These are phyloP conservation scores for Brevimyrus niger DNA, from an alignment of 2,113 vertebrate species.

Conservation along the genomic window DNA sequence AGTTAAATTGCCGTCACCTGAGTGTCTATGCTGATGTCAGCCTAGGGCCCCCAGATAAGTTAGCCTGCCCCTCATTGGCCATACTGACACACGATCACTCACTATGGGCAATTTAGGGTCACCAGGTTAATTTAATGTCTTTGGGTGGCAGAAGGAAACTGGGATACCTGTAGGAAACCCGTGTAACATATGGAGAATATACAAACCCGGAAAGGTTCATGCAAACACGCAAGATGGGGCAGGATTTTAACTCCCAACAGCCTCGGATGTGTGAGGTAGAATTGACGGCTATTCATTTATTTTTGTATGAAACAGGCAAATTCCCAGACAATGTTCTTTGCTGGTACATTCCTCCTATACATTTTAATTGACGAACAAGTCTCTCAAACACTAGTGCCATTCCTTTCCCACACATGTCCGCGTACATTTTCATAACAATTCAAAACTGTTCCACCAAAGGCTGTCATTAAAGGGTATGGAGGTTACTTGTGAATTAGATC, in stretches of 20 bases:
- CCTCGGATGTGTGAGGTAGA: neutral
- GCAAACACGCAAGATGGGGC: too few relatives aligned
- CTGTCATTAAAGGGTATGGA: neutral
- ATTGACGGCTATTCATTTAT: neutral
- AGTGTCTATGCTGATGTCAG: neutral
- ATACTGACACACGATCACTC: neutral
- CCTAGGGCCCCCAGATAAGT: neutral
- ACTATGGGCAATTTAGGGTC: neutral
- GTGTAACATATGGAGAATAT: neutral
- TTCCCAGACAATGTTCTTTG: neutral
- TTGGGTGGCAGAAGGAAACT: neutral
- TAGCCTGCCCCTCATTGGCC: too few relatives aligned
- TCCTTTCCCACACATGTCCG: neutral
- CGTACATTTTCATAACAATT: neutral
- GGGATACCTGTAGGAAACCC: neutral
- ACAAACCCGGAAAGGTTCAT: neutral
- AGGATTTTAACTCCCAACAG: neutral
- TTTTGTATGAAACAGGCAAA: neutral
- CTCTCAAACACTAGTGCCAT: neutral
- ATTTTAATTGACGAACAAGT: neutral
- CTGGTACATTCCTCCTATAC: neutral
- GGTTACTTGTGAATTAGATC: neutral
- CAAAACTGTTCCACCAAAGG: neutral
- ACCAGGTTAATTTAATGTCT: neutral
- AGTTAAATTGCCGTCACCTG: neutral